Conservation (phyloP, 2,797 vertebrate genomes). For the Hozukius guyotensis region DNA sequence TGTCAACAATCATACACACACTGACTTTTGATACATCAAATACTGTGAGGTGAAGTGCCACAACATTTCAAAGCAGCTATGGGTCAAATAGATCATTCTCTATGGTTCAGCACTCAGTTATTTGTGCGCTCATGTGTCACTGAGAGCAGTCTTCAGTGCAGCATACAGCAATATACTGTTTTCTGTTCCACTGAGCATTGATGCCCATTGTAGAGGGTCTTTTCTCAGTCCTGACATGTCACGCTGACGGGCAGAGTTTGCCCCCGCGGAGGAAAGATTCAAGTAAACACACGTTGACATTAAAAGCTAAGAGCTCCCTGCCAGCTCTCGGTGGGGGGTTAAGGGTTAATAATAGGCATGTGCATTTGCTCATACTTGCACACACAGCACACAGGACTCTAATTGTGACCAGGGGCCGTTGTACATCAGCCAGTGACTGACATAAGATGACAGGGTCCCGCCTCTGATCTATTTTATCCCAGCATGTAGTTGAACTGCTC, state of each 20-base stretch:
- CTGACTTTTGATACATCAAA: neutral
- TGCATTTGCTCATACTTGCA: conserved; percentile 51
- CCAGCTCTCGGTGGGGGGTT: conserved; percentile 51
- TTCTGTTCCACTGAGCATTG: conserved; percentile 27
- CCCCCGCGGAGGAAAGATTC: conserved; percentile 23
- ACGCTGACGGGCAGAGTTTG: conserved; percentile 17
- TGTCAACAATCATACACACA: conserved; percentile 3
- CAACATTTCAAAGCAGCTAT: neutral
- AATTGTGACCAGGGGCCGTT: conserved; percentile 67
- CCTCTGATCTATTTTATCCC: conserved; percentile 65
- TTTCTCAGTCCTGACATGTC: conserved; percentile 16
- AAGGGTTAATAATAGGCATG: conserved; percentile 67
- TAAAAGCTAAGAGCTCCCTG: conserved; percentile 40
- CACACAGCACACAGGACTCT: conserved; percentile 38
- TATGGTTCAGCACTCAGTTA: neutral
- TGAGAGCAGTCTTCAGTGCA: neutral
- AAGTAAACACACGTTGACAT: conserved; percentile 53
- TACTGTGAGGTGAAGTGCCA: neutral
- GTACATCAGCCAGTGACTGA: conserved; percentile 63
- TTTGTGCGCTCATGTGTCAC: neutral
- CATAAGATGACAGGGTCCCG: conserved; percentile 57
- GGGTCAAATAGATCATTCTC: neutral
- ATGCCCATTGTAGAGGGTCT: neutral
- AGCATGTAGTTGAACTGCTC: conserved; percentile 50
- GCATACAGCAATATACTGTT: neutral